Evolutionary conservation across 1,140 invertebrate species (phyloP).

Genomic region (Drosophila nigrodunni): DNA sequence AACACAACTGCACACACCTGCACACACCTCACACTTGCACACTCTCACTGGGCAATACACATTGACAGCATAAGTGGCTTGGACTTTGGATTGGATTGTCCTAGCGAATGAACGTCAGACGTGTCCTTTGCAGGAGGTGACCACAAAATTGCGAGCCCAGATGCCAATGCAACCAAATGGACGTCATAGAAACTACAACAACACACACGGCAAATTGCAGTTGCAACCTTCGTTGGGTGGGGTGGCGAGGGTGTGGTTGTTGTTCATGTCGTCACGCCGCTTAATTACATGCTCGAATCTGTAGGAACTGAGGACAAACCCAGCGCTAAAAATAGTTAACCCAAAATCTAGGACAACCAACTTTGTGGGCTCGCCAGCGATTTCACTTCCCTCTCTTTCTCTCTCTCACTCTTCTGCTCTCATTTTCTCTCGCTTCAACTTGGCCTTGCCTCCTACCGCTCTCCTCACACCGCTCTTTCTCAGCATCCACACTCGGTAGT

Average conservation of each 20-base stretch:
- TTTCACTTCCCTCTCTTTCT: neutral
- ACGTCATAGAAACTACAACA: conserved; percentile 10
- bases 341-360: conserved; percentile 52
- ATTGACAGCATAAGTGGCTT: conserved; percentile 27
- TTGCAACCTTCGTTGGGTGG: conserved; percentile 20
- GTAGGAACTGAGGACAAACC: neutral
- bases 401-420: neutral
- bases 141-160: conserved; percentile 22
- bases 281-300: conserved; percentile 8
- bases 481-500: neutral
- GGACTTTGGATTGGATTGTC: conserved; percentile 6
- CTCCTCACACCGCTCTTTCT: neutral
- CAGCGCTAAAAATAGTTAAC: conserved; percentile 41
- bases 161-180: conserved; percentile 29
- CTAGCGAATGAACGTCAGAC: conserved; percentile 62
- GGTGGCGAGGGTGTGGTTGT: neutral
- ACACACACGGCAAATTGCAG: neutral
- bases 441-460: neutral
- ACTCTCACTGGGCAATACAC: neutral
- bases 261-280: neutral
- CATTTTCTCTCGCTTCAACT: neutral
- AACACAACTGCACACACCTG: neutral
- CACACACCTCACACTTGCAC: neutral
- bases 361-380: conserved; percentile 31
- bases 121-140: conserved; percentile 64